Percentiles rank a stretch among this genome's conserved stretches.
Evolutionary conservation across 2,113 vertebrate species (phyloP).

Genomic region (Lethenteron reissneri): DNA sequence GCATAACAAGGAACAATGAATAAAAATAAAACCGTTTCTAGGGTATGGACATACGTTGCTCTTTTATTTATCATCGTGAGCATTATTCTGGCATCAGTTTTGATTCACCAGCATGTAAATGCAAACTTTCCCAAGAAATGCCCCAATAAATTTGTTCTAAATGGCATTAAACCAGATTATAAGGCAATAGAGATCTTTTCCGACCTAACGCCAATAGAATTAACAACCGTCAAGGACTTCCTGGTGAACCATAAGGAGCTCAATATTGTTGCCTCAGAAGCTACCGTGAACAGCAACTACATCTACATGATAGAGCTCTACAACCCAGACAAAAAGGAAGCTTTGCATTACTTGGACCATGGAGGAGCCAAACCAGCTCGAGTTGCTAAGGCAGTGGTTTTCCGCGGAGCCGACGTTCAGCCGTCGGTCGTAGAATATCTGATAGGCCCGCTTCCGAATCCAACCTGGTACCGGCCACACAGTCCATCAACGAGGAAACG

Average conservation of each 20-base stretch:
- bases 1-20: too few species aligned
- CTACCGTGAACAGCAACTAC: slow-evolving; percentile 35
- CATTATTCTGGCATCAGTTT: too few species aligned
- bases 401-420: slow-evolving; percentile 34
- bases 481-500: slow-evolving; percentile 16
- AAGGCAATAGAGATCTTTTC: slow-evolving; percentile 26
- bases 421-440: slow-evolving; percentile 51
- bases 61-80: too few species aligned
- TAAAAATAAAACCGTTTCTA: too few species aligned
- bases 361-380: slow-evolving; percentile 26
- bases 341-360: slow-evolving; percentile 33
- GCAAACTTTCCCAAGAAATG: too few species aligned
- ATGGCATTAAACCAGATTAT: not conserved
- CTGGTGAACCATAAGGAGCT: slow-evolving; percentile 29
- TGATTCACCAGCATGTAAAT: too few species aligned
- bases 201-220: slow-evolving; percentile 35
- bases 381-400: slow-evolving; percentile 39
- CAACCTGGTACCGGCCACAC: slow-evolving; percentile 18
- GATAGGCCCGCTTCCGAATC: slow-evolving; percentile 39
- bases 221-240: slow-evolving; percentile 32
- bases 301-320: slow-evolving; percentile 57
- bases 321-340: slow-evolving; percentile 35
- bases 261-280: slow-evolving; percentile 17
- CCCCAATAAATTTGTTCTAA: too few species aligned
- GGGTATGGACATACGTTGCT: too few species aligned